Percentiles rank a stretch among this genome's conserved stretches.
phyloP scores from a whole-genome alignment of 37 sponge, comb jelly and placozoan genomes.

The Ephydatia muelleri region DNA sequence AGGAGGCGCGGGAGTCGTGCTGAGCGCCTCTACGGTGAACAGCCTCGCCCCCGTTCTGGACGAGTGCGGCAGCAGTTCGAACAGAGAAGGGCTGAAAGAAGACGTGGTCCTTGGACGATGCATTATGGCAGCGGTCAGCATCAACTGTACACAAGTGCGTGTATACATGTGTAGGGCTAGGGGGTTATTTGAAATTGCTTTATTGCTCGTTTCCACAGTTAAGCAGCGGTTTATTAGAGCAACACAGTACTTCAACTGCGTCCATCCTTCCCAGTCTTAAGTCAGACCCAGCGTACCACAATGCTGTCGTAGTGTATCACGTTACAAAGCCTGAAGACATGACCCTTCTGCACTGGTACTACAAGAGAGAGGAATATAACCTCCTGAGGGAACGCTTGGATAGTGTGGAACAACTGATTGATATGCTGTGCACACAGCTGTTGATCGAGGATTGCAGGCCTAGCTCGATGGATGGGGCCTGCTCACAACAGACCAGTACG shows the following conservation, averaged over 20 bases:
- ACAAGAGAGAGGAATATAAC: not conserved
- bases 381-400: not conserved
- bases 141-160: slow-evolving; percentile 35
- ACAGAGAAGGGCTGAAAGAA: slow-evolving; percentile 31
- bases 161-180: not conserved
- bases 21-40: slow-evolving; percentile 48
- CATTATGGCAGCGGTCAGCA: slow-evolving; percentile 33
- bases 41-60: not conserved
- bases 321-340: not conserved
- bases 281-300: not conserved
- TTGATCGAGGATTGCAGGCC: not conserved
- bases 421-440: not conserved
- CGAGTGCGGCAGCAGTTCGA: not conserved
- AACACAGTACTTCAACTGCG: not conserved
- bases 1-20: slow-evolving; percentile 58
- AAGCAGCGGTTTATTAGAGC: not conserved
- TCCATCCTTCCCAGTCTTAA: not conserved
- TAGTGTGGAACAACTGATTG: not conserved
- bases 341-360: not conserved
- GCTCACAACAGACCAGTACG: not conserved
- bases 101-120: slow-evolving; percentile 64
- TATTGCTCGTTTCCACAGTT: not conserved
- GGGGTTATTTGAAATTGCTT: not conserved
- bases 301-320: not conserved
- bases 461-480: not conserved